Base-by-base conservation (phyloP, 1,140 invertebrate genomes). In the Bactericera cockerelli region DNA sequence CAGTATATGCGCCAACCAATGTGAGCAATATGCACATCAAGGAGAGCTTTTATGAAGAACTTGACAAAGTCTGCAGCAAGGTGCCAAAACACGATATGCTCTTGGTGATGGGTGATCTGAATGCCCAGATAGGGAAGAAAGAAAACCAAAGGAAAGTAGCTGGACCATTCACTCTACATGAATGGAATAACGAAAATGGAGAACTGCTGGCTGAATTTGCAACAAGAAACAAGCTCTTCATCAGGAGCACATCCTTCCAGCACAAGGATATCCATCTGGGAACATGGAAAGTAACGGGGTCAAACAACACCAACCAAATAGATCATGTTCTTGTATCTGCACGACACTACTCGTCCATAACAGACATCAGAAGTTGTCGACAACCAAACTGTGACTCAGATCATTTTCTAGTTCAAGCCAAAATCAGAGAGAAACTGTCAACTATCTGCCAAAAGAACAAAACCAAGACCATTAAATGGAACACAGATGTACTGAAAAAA, bases 281-380 rank as follows among this genome's bases (percentile, higher is more conserved):
- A 19, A 49, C 42, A 49, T 49, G 42, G 42, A 49, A 49, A 16
- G 8, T 11, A 61, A 66, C 14, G 62, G 60, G 42, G 38, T 58
- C 14, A 63, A 58, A 61, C 55, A 64, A 33, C 63, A 64, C 33
- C 62, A 66, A 57, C 39, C 62, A 65, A 64, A 64, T 64, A 56
- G 57, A 65, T 39, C 63, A 64, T 59, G 61, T 64, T 14, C 33
- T 63, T 31, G 62, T 63, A 10, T 39, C 57, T 10, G 8, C 22
- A 22, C 42, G 42, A 6, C 42, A 49, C 22, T 49, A 49, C 42
- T 6, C 4, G 19, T 54, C 14, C 38, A 10, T 59, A 22, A 59
- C 57, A 62, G 11, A 21, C 19, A 56, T 24, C n/a, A 21, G 33
- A 21, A 58, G 26, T 57, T 4, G 49, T 28, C 2, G 57, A 65